Evolutionary conservation across 2,113 vertebrate genomes (phyloP), one percentile per base, ranked within the genome.

Genomic region (Pantherophis guttatus): DNA sequence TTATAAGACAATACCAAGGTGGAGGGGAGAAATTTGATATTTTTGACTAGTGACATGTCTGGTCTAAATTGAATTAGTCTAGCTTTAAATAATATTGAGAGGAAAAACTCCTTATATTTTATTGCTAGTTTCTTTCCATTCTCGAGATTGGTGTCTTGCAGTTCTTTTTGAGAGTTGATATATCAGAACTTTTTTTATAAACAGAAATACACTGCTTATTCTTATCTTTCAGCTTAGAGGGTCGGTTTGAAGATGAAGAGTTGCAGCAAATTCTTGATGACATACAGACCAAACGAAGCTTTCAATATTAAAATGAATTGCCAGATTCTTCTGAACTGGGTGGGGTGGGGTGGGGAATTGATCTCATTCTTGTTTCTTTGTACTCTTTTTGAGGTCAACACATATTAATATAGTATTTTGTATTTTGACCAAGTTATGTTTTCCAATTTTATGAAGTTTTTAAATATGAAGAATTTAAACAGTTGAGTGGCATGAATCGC

Each of bases 261-360:
- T 97, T 99, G 26, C 99, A 99, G 92, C 99, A 99, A 97, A 99
- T 99, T 92, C 98, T 99, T 19, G 99, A 99, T 0, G 99, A 99
- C 94, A 99, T 99, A 97, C 99, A 99, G 97, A 99, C 99, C 65
- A 99, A 99, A 96, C 98, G 99, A 94, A 99, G 99, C 96, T 99
- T 99, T 97, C 99, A 99, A 95, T 99, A 99, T 93, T 99, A 75
- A 91, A 87, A 90, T 52, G 87, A 86, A 92, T 1, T 48, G 24
- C 92, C n/a, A 88, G 21, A 48, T 54, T 44, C 75, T 55, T 10
- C 15, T 91, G 91, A 86, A 39, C 85, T 70, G 29, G 29, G 65
- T 17, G 62, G 12, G 29, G 29, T 8, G 62, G 17, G 26, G 13
- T 8, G 8, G 39, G 33, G 39, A 15, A 8, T 39, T 81, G n/a